Base-by-base conservation (phyloP, 2,797 vertebrate genomes). In the Catamblyrhynchus diadema region DNA sequence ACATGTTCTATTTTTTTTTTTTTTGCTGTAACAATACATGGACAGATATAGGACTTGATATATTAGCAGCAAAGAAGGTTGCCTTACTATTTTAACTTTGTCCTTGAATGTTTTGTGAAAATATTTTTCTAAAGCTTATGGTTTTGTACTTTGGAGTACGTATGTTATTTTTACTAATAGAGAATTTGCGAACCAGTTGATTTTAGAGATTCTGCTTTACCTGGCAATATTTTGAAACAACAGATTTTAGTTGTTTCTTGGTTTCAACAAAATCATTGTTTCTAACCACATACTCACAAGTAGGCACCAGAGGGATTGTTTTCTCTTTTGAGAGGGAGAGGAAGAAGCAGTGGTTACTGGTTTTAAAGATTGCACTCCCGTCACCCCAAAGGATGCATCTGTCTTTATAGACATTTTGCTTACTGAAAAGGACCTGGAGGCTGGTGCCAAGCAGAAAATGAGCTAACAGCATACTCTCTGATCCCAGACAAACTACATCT, bases 191-290 rank as follows among this genome's bases (percentile, higher is more conserved):
- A 88, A 18, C n/a, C 2, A 12, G 48, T 57, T 81, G 51, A 61
- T 74, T 93, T 85, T 81, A 90, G 50, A 89, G 39, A 94, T 70
- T 72, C 53, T 74, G 56, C 33, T 88, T 95, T 92, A 96, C 91
- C 71, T 91, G 61, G 90, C 81, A 86, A 81, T 91, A 93, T 27
- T 27, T 93, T 77, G 70, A 95, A 97, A 82, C 9, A 82, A 96
- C 59, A 78, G 57, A 75, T 48, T 93, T 75, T 57, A 62, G 32
- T 54, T 74, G 47, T 50, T 66, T 51, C 47, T 35, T 80, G 16
- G 7, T 62, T 88, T 84, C 67, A 87, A 54, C 59, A 39, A 53
- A 44, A 39, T 61, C 17, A 37, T 56, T 56, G n/a, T 59, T 94
- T 73, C 12, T 64, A 82, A 73, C 41, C 30, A 72, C 45, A 79